Conservation (phyloP, 2,888 invertebrate genomes). For the Plusia festucae region DNA sequence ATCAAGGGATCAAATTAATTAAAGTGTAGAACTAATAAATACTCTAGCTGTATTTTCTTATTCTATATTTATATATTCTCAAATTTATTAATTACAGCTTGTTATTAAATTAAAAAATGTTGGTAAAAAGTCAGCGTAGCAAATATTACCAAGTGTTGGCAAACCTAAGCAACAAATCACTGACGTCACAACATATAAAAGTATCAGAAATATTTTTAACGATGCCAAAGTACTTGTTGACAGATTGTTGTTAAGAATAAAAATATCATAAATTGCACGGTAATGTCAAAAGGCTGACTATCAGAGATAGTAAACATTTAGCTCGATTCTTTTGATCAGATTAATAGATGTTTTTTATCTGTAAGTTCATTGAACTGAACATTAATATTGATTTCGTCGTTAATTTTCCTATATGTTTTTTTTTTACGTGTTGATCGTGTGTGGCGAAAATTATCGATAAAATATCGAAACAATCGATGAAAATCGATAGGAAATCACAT, state of each 20-base stretch:
- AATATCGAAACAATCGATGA: not conserved
- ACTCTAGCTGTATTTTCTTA: not conserved
- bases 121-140: not conserved
- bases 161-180: slow-evolving; percentile 7
- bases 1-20: not conserved
- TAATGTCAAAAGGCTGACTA: not conserved
- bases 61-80: too few species aligned
- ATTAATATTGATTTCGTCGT: not conserved
- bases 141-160: slow-evolving; percentile 29
- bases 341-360: not conserved
- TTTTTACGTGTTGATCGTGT: not conserved
- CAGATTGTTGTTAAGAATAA: slow-evolving; percentile 32
- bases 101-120: not conserved
- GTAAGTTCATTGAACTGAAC: slow-evolving; percentile 4
- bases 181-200: slow-evolving; percentile 22
- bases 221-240: slow-evolving; percentile 31
- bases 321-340: too few species aligned
- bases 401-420: not conserved
- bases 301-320: too few species aligned
- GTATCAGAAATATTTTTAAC: slow-evolving; percentile 11
- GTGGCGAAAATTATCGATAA: not conserved
- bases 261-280: not conserved
- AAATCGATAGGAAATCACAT: too few species aligned
- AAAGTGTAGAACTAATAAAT: not conserved
- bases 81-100: too few species aligned